phyloP scores from a whole-genome alignment of 92 coral and sea anemone genomes.

The Micromussa lordhowensis region DNA sequence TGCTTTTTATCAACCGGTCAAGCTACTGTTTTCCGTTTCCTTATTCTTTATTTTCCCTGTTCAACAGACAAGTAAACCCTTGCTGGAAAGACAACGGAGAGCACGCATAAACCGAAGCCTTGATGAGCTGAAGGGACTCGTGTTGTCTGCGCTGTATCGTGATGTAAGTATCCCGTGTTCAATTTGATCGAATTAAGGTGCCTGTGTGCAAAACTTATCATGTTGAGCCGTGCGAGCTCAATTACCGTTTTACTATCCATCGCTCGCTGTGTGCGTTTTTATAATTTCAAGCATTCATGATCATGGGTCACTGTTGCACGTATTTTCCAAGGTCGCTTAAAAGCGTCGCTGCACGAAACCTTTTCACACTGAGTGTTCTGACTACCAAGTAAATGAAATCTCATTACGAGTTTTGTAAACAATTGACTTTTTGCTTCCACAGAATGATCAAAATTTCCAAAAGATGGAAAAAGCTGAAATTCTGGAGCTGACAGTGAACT shows the following conservation, averaged over 20 bases:
- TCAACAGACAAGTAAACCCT: conserved; percentile 81
- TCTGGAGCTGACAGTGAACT: conserved; percentile 93
- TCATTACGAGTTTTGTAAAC: background rate
- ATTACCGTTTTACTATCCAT: background rate
- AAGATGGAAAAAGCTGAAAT: conserved; percentile 99
- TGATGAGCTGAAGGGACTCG: conserved; percentile 80
- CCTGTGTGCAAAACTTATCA: background rate
- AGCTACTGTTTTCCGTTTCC: background rate
- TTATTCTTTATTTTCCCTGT: background rate
- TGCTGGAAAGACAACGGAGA: conserved; percentile 85
- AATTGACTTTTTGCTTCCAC: conserved; percentile 14
- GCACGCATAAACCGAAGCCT: conserved; percentile 92
- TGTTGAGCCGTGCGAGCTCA: background rate
- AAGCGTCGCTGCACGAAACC: background rate
- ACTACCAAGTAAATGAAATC: background rate
- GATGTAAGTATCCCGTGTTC: conserved; percentile 65
- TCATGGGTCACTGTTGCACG: background rate
- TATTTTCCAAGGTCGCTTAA: background rate
- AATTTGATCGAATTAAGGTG: background rate
- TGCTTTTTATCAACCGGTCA: background rate
- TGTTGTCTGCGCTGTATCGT: conserved; percentile 81
- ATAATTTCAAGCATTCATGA: background rate
- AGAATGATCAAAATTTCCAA: conserved; percentile 84
- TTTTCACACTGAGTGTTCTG: conserved; percentile 10
- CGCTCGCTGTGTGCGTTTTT: background rate